Base-by-base conservation (phyloP, 2,797 vertebrate species). In the Enteromius treurensis region DNA sequence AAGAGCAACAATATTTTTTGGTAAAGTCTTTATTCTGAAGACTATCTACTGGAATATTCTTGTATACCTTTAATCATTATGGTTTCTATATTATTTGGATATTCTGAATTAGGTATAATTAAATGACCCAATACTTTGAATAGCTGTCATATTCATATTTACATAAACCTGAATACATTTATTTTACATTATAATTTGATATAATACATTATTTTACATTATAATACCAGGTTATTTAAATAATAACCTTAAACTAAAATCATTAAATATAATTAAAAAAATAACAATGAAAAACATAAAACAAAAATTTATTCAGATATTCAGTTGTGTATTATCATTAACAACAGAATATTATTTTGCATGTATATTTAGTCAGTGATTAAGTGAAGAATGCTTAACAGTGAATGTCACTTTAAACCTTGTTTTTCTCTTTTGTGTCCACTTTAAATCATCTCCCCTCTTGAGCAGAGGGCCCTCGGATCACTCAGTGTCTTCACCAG, bases 401-500 rank as follows among this genome's bases (percentile, higher is more conserved):
- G 29, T 53, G 17, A 55, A 8, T 68, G 77, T 42, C 62, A 45
- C 14, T 76, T 55, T 69, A 58, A 77, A 21, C 15, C 10, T 68
- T 21, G 37, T 77, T 58, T 82, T 62, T 26, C 53, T n/a, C 6
- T 40, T 64, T 75, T 74, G 32, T 51, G 60, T 65, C 45, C 21
- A 78, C 53, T 78, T 82, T 23, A 60, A 83, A 70, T 49, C 26
- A 69, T 82, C 32, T 62, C 29, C 8, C 58, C 58, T 77, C 37
- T 62, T 26, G 40, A 49, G 29, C 19, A 11, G 51, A 83, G 51
- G 14, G 15, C 51, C 75, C 26, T 78, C 13, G 15, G 75, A 70
- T 83, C 75, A 62, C 75, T 83, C 21, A 51, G 29, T 64, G 75
- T 78, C 51, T 68, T 78, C 75, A 62, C 8, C 21, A 70, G 65